A percentile compares a stretch with the other conserved stretches of the same genome.
These are phyloP conservation scores for Pocillopora grandis DNA, from an alignment of 92 coral and sea anemone species.

Conservation along the genomic window DNA sequence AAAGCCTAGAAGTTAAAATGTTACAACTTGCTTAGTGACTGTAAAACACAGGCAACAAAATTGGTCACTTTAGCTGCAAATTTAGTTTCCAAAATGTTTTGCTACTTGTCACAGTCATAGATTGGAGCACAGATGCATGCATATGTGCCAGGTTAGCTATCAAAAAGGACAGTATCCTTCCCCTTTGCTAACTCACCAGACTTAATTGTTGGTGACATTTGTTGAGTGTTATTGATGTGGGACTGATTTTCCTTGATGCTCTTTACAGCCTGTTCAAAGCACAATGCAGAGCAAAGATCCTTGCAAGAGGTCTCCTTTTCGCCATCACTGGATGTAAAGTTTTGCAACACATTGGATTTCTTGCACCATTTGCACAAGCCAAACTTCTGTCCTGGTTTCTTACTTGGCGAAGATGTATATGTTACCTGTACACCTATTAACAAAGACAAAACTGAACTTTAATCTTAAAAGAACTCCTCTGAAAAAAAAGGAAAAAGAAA, in stretches of 20 bases:
- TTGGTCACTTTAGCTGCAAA: no score
- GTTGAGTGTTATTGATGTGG: constrained; percentile 39
- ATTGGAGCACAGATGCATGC: not conserved
- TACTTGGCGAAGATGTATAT: constrained; percentile 22
- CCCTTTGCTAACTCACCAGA: not conserved
- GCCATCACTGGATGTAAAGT: constrained; percentile 70
- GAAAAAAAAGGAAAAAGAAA: no score
- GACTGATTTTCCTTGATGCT: constrained; percentile 46
- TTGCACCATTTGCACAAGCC: constrained; percentile 77
- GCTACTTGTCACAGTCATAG: not conserved
- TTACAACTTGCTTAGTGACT: no score
- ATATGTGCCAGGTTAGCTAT: not conserved
- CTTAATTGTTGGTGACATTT: constrained; percentile 14
- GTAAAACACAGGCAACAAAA: no score
- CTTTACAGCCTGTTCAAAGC: constrained; percentile 72
- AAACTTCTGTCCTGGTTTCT: constrained; percentile 1
- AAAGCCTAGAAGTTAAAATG: no score
- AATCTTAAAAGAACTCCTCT: no score
- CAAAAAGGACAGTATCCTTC: not conserved
- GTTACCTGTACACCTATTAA: constrained; percentile 6
- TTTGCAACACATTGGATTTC: constrained; percentile 43
- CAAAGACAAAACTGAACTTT: no score
- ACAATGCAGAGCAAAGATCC: constrained; percentile 63
- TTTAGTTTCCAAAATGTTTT: no score
- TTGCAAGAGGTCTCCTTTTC: constrained; percentile 58